Evolutionary conservation across 1,140 invertebrate genomes (phyloP).

Genomic region (Aphelenchoides besseyi): DNA sequence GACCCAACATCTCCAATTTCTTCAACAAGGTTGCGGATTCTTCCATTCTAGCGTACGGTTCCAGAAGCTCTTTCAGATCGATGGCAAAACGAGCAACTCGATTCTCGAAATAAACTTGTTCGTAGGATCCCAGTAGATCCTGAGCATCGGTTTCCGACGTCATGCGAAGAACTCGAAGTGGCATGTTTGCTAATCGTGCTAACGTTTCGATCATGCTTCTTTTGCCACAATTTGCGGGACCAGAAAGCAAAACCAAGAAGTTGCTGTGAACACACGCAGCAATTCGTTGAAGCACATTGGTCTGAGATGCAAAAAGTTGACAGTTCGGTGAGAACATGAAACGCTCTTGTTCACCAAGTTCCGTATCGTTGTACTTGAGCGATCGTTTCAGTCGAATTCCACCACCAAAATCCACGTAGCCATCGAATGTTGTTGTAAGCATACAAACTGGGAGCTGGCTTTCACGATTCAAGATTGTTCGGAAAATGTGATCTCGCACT

Average conservation of each 20-base stretch:
- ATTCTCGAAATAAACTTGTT: conserved; percentile 72
- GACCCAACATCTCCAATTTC: background rate
- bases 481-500: background rate
- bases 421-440: background rate
- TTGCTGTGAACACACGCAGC: conserved; percentile 80
- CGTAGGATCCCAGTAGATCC: conserved; percentile 89
- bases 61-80: background rate
- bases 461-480: background rate
- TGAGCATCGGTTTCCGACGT: conserved; percentile 90
- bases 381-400: background rate
- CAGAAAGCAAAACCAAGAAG: conserved; percentile 86
- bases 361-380: background rate
- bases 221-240: conserved; percentile 77
- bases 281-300: conserved; percentile 72
- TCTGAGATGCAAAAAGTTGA: conserved; percentile 70
- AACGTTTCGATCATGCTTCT: conserved; percentile 75
- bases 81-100: background rate
- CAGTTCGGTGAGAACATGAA: background rate
- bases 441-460: background rate
- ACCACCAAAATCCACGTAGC: background rate
- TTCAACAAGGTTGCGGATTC: background rate
- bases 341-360: background rate
- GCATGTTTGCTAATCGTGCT: conserved; percentile 73
- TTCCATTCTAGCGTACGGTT: background rate
- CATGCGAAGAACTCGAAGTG: conserved; percentile 74